Percentiles rank a stretch among this genome's conserved stretches.
Evolutionary conservation across 2,888 invertebrate genomes (phyloP).

Genomic region (Amblyjoppa proteus): DNA sequence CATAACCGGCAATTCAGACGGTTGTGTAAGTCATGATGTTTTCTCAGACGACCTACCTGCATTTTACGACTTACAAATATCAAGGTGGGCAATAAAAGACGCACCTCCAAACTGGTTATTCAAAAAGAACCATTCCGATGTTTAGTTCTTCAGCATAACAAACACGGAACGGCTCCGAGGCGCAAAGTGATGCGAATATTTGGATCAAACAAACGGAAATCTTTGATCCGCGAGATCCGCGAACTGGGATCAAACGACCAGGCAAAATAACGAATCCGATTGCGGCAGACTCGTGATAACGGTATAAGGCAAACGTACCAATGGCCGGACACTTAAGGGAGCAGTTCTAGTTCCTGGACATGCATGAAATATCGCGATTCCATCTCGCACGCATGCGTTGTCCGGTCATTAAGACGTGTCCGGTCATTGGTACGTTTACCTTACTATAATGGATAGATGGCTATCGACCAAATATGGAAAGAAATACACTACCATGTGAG

Average conservation of each 20-base stretch:
- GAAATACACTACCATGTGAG: constrained; percentile 19
- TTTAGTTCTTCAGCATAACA: not conserved
- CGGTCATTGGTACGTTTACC: too few relatives aligned
- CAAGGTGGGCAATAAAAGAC: not conserved
- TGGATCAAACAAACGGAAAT: not conserved
- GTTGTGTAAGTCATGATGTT: not conserved
- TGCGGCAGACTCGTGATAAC: constrained; percentile 28
- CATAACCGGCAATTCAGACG: constrained; percentile 67
- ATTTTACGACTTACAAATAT: constrained; percentile 9
- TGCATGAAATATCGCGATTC: too few relatives aligned
- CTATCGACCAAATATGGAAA: constrained; percentile 32
- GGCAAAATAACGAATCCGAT: not conserved
- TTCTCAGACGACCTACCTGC: not conserved
- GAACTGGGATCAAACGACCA: not conserved
- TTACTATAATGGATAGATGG: constrained; percentile 11
- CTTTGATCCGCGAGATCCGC: not conserved
- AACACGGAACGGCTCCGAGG: not conserved
- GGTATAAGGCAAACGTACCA: not conserved
- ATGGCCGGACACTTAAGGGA: too few relatives aligned
- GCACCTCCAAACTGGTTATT: not conserved
- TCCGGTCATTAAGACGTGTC: too few relatives aligned
- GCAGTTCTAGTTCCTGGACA: too few relatives aligned
- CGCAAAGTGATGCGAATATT: not conserved
- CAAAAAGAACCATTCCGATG: not conserved
- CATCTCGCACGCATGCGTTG: too few relatives aligned